A percentile compares a stretch with the other conserved stretches of the same genome.
phyloP scores from a whole-genome alignment of 2,113 vertebrate species.

The Siniperca knerii region DNA sequence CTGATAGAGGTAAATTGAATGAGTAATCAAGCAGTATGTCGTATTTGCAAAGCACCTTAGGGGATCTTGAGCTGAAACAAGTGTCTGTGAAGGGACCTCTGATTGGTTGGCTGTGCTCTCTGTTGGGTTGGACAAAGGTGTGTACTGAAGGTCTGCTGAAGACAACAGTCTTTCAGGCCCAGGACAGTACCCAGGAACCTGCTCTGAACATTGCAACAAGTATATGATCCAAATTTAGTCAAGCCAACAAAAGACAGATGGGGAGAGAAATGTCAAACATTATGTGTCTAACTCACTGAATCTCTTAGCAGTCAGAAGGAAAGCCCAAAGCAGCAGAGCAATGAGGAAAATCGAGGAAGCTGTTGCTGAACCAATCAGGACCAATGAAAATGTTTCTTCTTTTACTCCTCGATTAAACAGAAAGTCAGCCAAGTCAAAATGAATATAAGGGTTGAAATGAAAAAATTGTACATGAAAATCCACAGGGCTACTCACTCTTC shows the following conservation, averaged over 20 bases:
- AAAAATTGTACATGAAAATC: neutral
- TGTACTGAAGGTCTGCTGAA: constrained; percentile 26
- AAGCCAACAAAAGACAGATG: neutral
- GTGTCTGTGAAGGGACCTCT: neutral
- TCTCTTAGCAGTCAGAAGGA: constrained; percentile 64
- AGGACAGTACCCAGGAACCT: constrained; percentile 31
- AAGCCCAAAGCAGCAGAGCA: constrained; percentile 70
- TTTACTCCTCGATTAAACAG: constrained; percentile 40
- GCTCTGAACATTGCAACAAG: constrained; percentile 48
- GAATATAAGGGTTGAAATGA: neutral
- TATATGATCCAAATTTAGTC: neutral
- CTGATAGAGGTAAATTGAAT: neutral
- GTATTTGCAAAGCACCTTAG: constrained; percentile 47
- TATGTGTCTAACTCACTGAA: constrained; percentile 60
- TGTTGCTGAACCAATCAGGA: constrained; percentile 65
- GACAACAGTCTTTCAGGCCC: constrained; percentile 30
- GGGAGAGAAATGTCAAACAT: neutral
- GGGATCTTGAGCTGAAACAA: constrained; percentile 23
- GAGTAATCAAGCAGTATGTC: neutral
- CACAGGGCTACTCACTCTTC: constrained; percentile 39
- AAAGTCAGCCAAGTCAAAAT: neutral
- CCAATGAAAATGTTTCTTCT: constrained; percentile 42
- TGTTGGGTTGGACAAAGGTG: constrained; percentile 7
- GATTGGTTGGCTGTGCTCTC: constrained; percentile 13
- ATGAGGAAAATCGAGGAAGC: constrained; percentile 60